Evolutionary conservation across 1,140 invertebrate genomes (phyloP), one percentile per base, ranked within the genome.

Genomic region (Drosophila quadrilineata): DNA sequence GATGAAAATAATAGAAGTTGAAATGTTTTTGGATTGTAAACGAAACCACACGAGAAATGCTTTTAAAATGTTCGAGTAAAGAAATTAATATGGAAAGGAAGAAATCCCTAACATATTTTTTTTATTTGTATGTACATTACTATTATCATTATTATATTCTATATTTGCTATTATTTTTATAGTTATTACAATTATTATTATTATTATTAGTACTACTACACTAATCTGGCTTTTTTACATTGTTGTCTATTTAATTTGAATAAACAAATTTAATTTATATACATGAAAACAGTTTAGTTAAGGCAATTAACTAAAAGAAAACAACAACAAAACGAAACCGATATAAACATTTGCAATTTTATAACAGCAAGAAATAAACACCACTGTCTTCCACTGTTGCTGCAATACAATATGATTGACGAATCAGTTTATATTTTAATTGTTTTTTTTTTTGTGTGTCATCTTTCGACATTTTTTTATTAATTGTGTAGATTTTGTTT

Each of bases 331-430:
- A 40, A 43, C 16, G 12, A 38, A 28, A 26, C 54, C 59, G 60
- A 63, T 59, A 40, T 33, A 66, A 57, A 58, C 14, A 40, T 29
- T 66, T 45, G 58, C 58, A 62, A 56, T 64, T 28, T 46, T 19
- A 49, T n/a, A 63, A 56, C 35, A 41, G 22, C 29, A 60, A 29
- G n/a, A 40, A 52, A 35, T 53, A 72, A 24, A 56, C 50, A 79
- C 43, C 72, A 71, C 63, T 80, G 85, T 87, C 85, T 87, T 87
- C 85, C 85, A 88, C 75, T 88, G 80, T 75, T 87, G 85, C 85
- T 88, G 85, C 85, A 88, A 88, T 88, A 84, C 73, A 70, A n/a
- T n/a, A n/a, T n/a, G n/a, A n/a, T n/a, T 65, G 53, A 73, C 58
- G 70, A 73, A 85, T 53, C 12, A 53, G n/a, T 38, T 17, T 38